Percentiles rank a stretch among this genome's conserved stretches.
These are phyloP conservation scores for Leptinotarsa peninsularis DNA, from an alignment of 2,888 invertebrate genomes.

Conservation along the genomic window DNA sequence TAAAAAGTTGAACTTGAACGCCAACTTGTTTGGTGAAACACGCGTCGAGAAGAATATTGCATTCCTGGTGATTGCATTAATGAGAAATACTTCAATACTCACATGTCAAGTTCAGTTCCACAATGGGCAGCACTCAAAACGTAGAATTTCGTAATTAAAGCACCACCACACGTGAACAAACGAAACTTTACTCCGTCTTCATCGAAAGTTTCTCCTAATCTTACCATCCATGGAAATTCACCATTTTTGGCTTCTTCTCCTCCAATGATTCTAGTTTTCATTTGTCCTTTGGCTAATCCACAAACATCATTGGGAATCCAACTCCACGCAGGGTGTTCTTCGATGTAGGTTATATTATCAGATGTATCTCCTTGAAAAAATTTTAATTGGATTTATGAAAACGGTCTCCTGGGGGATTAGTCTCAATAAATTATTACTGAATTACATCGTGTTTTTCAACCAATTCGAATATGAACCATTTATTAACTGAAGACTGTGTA, in stretches of 20 bases:
- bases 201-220: constrained; percentile 68
- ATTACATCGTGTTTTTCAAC: no score
- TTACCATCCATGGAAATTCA: constrained; percentile 74
- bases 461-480: no score
- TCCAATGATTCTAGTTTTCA: constrained; percentile 71
- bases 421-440: no score
- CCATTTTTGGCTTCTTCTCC: constrained; percentile 72
- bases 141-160: constrained; percentile 78
- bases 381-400: no score
- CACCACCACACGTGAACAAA: constrained; percentile 74
- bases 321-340: constrained; percentile 27
- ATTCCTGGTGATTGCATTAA: no score
- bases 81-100: constrained; percentile 29
- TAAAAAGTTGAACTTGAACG: no score
- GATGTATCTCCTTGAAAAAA: constrained; percentile 1
- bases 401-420: no score
- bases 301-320: constrained; percentile 53
- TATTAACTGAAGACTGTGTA: no score
- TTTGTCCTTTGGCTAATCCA: constrained; percentile 49
- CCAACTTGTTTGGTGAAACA: no score
- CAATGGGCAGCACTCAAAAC: constrained; percentile 86
- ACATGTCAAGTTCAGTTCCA: constrained; percentile 39
- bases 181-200: constrained; percentile 48
- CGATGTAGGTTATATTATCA: background rate
- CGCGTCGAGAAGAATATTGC: no score